A percentile compares a stretch with the other conserved stretches of the same genome.
phyloP scores from a whole-genome alignment of 2,797 vertebrate species.

The Catostomus latipinnis region DNA sequence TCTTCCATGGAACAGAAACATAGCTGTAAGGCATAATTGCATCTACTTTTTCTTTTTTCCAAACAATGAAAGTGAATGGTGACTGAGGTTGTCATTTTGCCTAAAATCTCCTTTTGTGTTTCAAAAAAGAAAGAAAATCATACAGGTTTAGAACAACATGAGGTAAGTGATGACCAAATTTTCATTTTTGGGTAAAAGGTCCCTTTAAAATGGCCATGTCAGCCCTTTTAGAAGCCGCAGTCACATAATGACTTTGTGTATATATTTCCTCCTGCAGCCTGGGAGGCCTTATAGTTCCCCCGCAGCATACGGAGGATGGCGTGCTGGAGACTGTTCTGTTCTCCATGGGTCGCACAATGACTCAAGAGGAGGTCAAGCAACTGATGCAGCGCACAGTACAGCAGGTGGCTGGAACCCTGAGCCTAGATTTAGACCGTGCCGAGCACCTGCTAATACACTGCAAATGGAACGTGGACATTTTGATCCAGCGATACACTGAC shows the following conservation, averaged over 20 bases:
- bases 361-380: slow-evolving; percentile 87
- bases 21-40: no score
- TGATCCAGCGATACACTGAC: slow-evolving; percentile 89
- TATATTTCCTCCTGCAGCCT: slow-evolving; percentile 59
- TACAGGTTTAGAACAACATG: no score
- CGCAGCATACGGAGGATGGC: slow-evolving; percentile 76
- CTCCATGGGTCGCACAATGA: slow-evolving; percentile 92
- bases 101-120: no score
- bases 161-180: no score
- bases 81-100: no score
- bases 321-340: slow-evolving; percentile 85
- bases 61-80: no score
- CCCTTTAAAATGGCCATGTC: no score
- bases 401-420: slow-evolving; percentile 88
- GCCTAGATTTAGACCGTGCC: slow-evolving; percentile 82
- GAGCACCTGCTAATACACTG: slow-evolving; percentile 90
- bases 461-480: slow-evolving; percentile 90
- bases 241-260: slow-evolving; percentile 42
- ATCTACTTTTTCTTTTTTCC: no score
- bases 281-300: slow-evolving; percentile 61
- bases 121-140: no score
- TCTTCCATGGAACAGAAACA: no score
- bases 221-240: slow-evolving; percentile 3
- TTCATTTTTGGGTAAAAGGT: no score
- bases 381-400: slow-evolving; percentile 90